A percentile compares a stretch with the other conserved stretches of the same genome.
These are phyloP conservation scores for Heteropelma amictum DNA, from an alignment of 2,888 invertebrate genomes.

Conservation along the genomic window DNA sequence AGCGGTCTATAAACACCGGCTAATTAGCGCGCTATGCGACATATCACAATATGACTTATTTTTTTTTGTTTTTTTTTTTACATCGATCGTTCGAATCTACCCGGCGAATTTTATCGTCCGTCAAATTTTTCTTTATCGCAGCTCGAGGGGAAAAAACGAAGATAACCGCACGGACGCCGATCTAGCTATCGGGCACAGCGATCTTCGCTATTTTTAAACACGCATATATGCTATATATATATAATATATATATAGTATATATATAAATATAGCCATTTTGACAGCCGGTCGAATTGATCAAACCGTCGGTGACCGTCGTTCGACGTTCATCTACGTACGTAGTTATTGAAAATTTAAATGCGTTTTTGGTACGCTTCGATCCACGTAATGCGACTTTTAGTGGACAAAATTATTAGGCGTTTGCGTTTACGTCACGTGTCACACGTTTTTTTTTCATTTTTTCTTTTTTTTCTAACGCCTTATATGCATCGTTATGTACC, in stretches of 20 bases:
- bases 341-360: constrained; percentile 56
- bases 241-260: too few relatives aligned
- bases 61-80: too few relatives aligned
- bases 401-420: constrained; percentile 19
- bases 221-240: too few relatives aligned
- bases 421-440: neutral
- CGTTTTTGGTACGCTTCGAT: constrained; percentile 52
- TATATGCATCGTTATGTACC: neutral
- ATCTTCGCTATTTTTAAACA: too few relatives aligned
- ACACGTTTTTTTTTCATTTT: too few relatives aligned
- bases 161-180: too few relatives aligned
- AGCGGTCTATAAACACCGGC: constrained; percentile 11
- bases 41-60: constrained; percentile 21
- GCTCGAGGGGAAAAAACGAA: too few relatives aligned
- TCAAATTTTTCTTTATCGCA: neutral
- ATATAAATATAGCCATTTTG: constrained; percentile 3
- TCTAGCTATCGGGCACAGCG: too few relatives aligned
- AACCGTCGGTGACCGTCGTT: constrained; percentile 14
- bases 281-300: neutral
- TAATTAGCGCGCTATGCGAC: constrained; percentile 14
- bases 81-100: constrained; percentile 34
- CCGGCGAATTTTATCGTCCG: constrained; percentile 7
- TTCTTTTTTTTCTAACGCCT: too few relatives aligned
- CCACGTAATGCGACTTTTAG: constrained; percentile 31
- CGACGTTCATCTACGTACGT: constrained; percentile 45